phyloP scores from a whole-genome alignment of 1,140 invertebrate genomes.

The Spodoptera frugiperda region DNA sequence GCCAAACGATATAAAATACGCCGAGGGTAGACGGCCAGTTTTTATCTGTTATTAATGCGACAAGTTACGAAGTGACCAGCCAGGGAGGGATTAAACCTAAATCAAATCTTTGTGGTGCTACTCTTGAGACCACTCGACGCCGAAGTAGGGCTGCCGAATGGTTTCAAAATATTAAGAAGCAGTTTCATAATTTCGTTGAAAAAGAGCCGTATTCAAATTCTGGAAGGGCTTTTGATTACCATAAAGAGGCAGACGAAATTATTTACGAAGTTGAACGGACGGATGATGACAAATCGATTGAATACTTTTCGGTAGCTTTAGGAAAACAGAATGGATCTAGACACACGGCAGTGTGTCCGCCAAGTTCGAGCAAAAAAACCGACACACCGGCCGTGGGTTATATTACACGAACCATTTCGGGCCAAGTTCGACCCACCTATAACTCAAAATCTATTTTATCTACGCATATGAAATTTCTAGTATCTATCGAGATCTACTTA shows the following conservation, averaged over 20 bases:
- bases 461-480: too few relatives aligned
- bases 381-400: too few relatives aligned
- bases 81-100: constrained; percentile 27
- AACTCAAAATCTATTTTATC: too few relatives aligned
- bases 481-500: too few relatives aligned
- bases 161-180: not conserved
- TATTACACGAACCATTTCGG: too few relatives aligned
- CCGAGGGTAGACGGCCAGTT: constrained; percentile 20
- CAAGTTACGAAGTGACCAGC: constrained; percentile 37
- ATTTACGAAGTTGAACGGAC: not conserved
- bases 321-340: not conserved
- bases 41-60: constrained; percentile 41
- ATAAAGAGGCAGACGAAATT: not conserved
- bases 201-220: not conserved
- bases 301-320: not conserved
- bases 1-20: constrained; percentile 26
- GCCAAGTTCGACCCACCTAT: too few relatives aligned
- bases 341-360: too few relatives aligned
- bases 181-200: not conserved
- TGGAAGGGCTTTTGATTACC: not conserved
- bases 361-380: too few relatives aligned
- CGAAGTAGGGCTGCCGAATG: constrained; percentile 6
- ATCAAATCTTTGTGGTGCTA: constrained; percentile 33
- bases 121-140: constrained; percentile 10
- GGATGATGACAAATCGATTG: not conserved